Percentiles rank a stretch among this genome's conserved stretches.
These are phyloP conservation scores for Ctena decussata DNA, from an alignment of 2,888 invertebrate species.

Conservation along the genomic window DNA sequence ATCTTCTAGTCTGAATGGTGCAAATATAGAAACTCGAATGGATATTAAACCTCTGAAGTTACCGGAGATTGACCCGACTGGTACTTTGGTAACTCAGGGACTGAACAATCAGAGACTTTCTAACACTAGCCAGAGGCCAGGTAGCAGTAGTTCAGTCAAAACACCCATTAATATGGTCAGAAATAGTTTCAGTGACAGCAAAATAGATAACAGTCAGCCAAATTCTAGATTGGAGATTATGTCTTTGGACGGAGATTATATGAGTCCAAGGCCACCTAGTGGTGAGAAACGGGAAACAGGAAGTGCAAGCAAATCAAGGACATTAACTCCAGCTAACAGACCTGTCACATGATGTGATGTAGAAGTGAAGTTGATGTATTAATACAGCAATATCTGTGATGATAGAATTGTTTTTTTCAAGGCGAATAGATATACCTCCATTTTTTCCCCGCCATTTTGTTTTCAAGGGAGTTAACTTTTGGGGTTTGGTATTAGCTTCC, in stretches of 20 bases:
- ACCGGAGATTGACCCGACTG: conserved; percentile 77
- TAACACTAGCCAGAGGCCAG: conserved; percentile 17
- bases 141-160: conserved; percentile 56
- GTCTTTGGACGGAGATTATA: conserved; percentile 67
- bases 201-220: conserved; percentile 33
- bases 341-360: conserved; percentile 6
- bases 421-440: no score
- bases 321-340: conserved; percentile 36
- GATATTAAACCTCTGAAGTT: conserved; percentile 69
- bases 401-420: neutral
- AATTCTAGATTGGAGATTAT: conserved; percentile 68
- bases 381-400: neutral
- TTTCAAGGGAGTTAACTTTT: no score
- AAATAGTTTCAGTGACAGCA: conserved; percentile 62
- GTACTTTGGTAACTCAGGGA: conserved; percentile 78
- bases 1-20: conserved; percentile 52
- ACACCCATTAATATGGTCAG: conserved; percentile 43
- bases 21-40: conserved; percentile 30
- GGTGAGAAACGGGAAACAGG: conserved; percentile 52
- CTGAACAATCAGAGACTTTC: conserved; percentile 36
- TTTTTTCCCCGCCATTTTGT: no score
- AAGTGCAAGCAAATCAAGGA: conserved; percentile 54
- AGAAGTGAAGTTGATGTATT: neutral
- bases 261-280: conserved; percentile 67
- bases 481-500: no score